These are phyloP conservation scores for Onthophagus taurus DNA, from an alignment of 1,140 invertebrate species.

Conservation along the genomic window DNA sequence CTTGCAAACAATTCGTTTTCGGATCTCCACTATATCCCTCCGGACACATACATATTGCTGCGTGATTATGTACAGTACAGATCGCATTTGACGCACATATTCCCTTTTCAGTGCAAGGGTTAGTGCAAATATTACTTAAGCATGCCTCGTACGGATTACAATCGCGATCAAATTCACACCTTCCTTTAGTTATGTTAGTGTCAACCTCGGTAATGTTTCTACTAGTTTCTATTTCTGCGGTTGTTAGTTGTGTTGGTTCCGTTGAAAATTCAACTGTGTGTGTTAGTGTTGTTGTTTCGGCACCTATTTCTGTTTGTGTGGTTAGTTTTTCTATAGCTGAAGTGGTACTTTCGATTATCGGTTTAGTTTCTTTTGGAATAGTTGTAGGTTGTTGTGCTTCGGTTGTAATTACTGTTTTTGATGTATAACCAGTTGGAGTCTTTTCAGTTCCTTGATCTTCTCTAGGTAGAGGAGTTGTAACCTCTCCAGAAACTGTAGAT, in stretches of 20 bases:
- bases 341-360: conserved; percentile 5
- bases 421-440: not conserved
- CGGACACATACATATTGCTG: conserved; percentile 60
- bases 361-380: not conserved
- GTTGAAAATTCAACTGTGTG: not conserved
- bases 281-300: conserved; percentile 6
- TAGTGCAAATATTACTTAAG: conserved; percentile 57
- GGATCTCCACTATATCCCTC: conserved; percentile 41
- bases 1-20: conserved; percentile 33
- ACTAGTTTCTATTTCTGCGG: conserved; percentile 4
- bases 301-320: conserved; percentile 9
- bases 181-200: conserved; percentile 22
- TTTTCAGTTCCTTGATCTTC: not conserved
- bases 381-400: not conserved
- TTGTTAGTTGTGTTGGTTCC: not conserved
- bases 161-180: conserved; percentile 54
- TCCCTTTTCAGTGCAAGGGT: conserved; percentile 54
- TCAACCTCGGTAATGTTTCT: conserved; percentile 16
- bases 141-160: conserved; percentile 58
- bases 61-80: conserved; percentile 60
- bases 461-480: not conserved
- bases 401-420: not conserved
- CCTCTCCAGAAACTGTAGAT: not conserved
- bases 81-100: conserved; percentile 59
- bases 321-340: conserved; percentile 7